Evolutionary conservation across 2,888 invertebrate species (phyloP).

Genomic region (Drosophila demipolita): DNA sequence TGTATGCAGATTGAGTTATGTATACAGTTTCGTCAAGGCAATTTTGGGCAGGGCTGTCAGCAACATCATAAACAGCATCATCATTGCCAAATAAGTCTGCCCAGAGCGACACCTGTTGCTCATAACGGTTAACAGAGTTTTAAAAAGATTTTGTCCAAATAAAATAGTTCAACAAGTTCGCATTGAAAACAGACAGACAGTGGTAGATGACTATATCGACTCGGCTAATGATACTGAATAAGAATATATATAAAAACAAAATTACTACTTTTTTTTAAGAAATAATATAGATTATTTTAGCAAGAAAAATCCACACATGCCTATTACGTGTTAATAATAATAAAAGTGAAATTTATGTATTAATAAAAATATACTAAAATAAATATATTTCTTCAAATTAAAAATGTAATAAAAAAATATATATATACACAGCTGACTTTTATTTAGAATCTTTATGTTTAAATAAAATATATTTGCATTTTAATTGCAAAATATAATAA

Average conservation of each 20-base stretch:
- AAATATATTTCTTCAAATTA: background rate
- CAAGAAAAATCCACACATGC: background rate
- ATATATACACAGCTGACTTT: background rate
- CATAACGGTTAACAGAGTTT: background rate
- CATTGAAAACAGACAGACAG: too few species aligned
- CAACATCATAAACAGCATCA: conserved; percentile 1
- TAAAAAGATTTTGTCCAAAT: background rate
- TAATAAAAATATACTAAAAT: background rate
- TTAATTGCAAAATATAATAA: background rate
- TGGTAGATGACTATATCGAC: background rate
- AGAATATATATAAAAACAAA: background rate
- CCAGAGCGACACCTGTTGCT: conserved; percentile 40
- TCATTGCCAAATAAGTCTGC: conserved; percentile 21
- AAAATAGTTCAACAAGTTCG: background rate
- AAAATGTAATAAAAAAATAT: background rate
- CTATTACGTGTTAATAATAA: background rate
- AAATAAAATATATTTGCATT: conserved; percentile 12
- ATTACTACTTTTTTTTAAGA: background rate
- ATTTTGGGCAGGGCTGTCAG: conserved; percentile 9
- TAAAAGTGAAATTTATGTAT: background rate
- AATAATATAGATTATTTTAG: background rate
- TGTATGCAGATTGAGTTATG: background rate
- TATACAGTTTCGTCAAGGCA: conserved; percentile 60
- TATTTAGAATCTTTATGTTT: background rate
- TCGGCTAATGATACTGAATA: background rate